Percentiles rank a stretch among this genome's conserved stretches.
These are phyloP conservation scores for Listrodromus nycthemerus DNA, from an alignment of 2,888 invertebrate species.

Conservation along the genomic window DNA sequence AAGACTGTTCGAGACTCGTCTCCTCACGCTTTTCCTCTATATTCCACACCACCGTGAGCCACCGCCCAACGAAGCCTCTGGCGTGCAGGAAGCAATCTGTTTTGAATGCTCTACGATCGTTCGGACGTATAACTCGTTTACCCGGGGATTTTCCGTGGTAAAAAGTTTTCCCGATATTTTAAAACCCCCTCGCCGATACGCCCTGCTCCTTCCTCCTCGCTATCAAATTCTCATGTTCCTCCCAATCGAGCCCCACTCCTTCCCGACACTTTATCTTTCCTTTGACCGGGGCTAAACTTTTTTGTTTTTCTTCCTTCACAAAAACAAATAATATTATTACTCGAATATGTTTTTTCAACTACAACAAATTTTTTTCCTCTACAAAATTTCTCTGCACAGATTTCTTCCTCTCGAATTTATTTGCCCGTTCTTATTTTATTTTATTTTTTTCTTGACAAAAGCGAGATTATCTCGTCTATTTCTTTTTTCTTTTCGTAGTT, in stretches of 20 bases:
- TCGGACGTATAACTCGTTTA: slow-evolving; percentile 58
- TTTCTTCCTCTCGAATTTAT: background rate
- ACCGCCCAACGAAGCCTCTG: background rate
- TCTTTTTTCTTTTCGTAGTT: too few relatives aligned
- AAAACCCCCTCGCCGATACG: slow-evolving; percentile 8
- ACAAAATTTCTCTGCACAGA: background rate
- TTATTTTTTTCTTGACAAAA: background rate
- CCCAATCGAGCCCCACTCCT: background rate
- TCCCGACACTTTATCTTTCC: slow-evolving; percentile 13
- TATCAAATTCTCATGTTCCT: slow-evolving; percentile 54
- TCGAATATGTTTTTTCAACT: background rate
- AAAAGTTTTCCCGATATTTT: slow-evolving; percentile 62
- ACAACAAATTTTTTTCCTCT: background rate
- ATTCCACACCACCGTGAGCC: background rate
- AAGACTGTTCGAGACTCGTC: slow-evolving; percentile 32
- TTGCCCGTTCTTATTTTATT: background rate
- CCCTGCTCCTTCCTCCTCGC: slow-evolving; percentile 13
- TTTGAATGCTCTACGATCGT: slow-evolving; percentile 62
- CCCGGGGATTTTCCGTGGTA: slow-evolving; percentile 52
- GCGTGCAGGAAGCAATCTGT: slow-evolving; percentile 57
- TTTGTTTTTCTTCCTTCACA: background rate
- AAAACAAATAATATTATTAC: slow-evolving; percentile 10
- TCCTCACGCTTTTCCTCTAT: slow-evolving; percentile 15
- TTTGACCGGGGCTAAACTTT: background rate
- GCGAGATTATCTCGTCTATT: too few relatives aligned